Conservation (phyloP, 2,888 invertebrate species). For the Scaptomyza flava region DNA sequence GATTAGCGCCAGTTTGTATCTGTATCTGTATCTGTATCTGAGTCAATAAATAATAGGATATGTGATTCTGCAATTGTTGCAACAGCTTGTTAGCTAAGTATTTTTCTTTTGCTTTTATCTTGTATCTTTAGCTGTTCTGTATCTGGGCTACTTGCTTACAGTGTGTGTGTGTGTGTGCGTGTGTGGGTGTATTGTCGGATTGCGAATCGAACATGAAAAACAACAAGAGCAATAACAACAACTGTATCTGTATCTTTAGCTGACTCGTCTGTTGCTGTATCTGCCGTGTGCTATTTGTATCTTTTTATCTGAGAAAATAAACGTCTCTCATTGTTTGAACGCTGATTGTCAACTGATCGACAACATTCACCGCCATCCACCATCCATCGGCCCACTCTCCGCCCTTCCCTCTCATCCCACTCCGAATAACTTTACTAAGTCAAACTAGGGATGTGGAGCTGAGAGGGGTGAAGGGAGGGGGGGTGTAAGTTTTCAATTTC, state of each 20-base stretch:
- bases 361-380: constrained; percentile 41
- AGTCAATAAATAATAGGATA: constrained; percentile 1
- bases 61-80: constrained; percentile 2
- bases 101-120: neutral
- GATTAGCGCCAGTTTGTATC: neutral
- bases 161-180: neutral
- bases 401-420: neutral
- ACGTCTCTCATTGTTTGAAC: constrained; percentile 70
- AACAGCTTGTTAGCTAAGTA: constrained; percentile 4
- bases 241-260: constrained; percentile 1
- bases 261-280: constrained; percentile 10
- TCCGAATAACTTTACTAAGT: constrained; percentile 13
- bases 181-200: neutral
- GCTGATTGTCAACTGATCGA: constrained; percentile 76
- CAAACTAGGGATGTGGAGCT: neutral
- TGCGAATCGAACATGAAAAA: neutral
- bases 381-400: neutral
- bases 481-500: constrained; percentile 65
- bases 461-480: neutral
- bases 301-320: constrained; percentile 67
- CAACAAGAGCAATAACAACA: neutral
- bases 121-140: constrained; percentile 4
- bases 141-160: neutral
- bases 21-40: neutral
- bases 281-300: constrained; percentile 45